Evolutionary conservation across 2,797 vertebrate genomes (phyloP), one percentile per base, ranked within the genome.

Genomic region (Gymnoscopelus braueri): DNA sequence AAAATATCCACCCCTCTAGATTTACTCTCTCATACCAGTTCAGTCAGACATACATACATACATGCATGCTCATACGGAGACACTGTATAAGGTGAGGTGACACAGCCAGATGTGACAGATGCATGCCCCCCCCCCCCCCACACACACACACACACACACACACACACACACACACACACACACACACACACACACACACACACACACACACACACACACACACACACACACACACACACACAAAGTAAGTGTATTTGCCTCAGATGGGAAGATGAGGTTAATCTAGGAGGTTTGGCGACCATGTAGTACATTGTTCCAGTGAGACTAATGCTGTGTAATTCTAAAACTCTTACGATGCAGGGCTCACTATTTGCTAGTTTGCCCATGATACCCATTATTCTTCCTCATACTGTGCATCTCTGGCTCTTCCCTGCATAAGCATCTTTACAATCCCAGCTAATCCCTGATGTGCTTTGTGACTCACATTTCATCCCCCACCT

Each of bases 161-260:
- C 32, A 44, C 57, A 60, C 57, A 44, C 57, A 44, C 57, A 60
- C 57, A 60, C 32, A 44, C 55, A 58, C 55, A 58, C 57, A 44
- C 57, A 60, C 57, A 60, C 57, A 44, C 57, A 60, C 57, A 60
- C 57, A 60, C 32, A 60, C 44, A 60, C 63, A 85, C 69, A 52
- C 69, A 80, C 69, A 75, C 13, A 56, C 75, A 12, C 26, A 32
- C 56, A 58, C 29, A n/a, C 24, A 48, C 47, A 48, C 47, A 48
- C 47, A 48, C 47, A 48, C 47, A 48, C 47, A 48, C 47, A 48
- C 47, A 48, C 47, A 48, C 47, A 48, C 47, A 48, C 47, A 48
- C 47, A 48, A 7, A 10, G 2, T 13, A 14, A 48, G 12, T 48
- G 47, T 12, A 26, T 26, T 26, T 26, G 26, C 26, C n/a, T n/a